Conservation (phyloP, 1,140 invertebrate genomes). For the Pectinophora gossypiella region DNA sequence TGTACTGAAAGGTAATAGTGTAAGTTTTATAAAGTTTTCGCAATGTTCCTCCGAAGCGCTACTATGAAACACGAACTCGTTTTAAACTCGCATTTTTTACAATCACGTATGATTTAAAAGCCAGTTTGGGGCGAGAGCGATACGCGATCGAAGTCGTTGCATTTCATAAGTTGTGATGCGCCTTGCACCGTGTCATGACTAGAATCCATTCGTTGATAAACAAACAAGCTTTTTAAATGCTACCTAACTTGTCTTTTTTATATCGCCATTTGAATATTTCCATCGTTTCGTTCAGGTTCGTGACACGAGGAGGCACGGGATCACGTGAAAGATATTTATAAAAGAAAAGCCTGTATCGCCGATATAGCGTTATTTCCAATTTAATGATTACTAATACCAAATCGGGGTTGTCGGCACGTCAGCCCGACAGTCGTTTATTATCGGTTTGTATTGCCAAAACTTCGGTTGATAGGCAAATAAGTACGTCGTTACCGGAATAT, state of each 20-base stretch:
- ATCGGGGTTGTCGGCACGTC: slow-evolving; percentile 58
- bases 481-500: slow-evolving; percentile 1
- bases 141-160: background rate
- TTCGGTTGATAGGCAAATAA: slow-evolving; percentile 9
- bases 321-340: slow-evolving; percentile 74
- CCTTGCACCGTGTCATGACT: slow-evolving; percentile 61
- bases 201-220: slow-evolving; percentile 66
- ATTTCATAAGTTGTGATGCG: background rate
- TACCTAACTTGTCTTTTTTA: slow-evolving; percentile 74
- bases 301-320: slow-evolving; percentile 66
- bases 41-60: background rate
- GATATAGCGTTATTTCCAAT: slow-evolving; percentile 72
- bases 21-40: background rate
- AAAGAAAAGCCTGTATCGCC: slow-evolving; percentile 67
- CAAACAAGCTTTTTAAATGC: slow-evolving; percentile 75
- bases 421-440: slow-evolving; percentile 42
- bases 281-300: slow-evolving; percentile 61
- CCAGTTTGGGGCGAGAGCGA: background rate
- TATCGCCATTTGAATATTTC: slow-evolving; percentile 73
- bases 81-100: background rate
- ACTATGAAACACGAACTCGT: background rate
- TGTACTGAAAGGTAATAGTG: background rate
- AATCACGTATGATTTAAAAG: background rate
- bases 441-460: slow-evolving; percentile 33
- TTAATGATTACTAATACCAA: slow-evolving; percentile 72